These are phyloP conservation scores for Gasteruption jaculator DNA, from an alignment of 2,888 invertebrate species.

Conservation along the genomic window DNA sequence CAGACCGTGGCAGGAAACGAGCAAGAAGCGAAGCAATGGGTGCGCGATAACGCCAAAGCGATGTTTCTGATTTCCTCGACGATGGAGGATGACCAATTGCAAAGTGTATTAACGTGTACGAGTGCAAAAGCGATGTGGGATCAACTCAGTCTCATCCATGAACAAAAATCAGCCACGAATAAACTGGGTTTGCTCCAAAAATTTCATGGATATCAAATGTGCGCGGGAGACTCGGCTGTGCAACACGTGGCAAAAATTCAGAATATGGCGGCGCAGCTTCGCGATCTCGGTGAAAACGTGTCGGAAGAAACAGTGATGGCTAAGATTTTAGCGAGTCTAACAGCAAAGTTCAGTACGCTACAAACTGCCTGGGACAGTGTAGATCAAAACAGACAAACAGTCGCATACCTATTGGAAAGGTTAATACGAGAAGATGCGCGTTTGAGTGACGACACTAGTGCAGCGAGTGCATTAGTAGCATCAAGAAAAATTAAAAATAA, in stretches of 20 bases:
- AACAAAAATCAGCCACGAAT: slow-evolving; percentile 25
- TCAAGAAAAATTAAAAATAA: no score
- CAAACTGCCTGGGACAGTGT: no score
- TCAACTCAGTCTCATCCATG: slow-evolving; percentile 20
- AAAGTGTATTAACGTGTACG: slow-evolving; percentile 17
- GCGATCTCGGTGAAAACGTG: no score
- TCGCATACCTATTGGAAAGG: no score
- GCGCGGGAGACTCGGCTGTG: slow-evolving; percentile 16
- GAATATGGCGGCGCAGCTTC: slow-evolving; percentile 22
- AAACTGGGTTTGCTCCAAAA: slow-evolving; percentile 19
- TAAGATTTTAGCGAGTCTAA: no score
- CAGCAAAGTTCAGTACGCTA: no score
- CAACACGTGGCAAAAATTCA: slow-evolving; percentile 21
- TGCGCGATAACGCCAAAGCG: slow-evolving; percentile 23
- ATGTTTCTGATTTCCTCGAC: slow-evolving; percentile 20
- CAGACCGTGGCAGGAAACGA: slow-evolving; percentile 1
- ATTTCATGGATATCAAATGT: slow-evolving; percentile 21
- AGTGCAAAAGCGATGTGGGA: slow-evolving; percentile 25
- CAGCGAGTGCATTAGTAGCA: no score
- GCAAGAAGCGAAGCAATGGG: slow-evolving; percentile 15
- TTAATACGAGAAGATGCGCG: no score
- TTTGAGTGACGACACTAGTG: no score
- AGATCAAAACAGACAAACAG: no score
- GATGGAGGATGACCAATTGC: slow-evolving; percentile 18
- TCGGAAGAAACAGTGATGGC: no score